phyloP scores from a whole-genome alignment of 2,797 vertebrate species.

The Danionella dracula region DNA sequence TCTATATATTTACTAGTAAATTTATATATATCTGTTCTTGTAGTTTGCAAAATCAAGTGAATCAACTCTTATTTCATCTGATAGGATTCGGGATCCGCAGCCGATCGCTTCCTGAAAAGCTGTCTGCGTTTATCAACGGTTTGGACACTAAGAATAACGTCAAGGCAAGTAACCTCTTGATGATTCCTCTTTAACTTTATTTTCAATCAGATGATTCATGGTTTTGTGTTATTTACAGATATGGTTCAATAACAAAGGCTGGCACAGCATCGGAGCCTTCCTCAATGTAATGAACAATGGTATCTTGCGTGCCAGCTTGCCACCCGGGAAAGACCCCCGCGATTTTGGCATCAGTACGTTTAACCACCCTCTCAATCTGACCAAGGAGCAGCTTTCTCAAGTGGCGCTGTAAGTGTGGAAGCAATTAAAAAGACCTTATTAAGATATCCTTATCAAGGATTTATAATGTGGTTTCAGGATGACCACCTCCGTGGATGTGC shows the following conservation, averaged over 20 bases:
- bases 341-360: constrained; percentile 83
- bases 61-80: not conserved
- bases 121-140: constrained; percentile 87
- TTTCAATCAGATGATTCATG: not conserved
- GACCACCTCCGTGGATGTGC: constrained; percentile 92
- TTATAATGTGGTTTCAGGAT: constrained; percentile 76
- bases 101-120: constrained; percentile 85
- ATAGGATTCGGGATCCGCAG: constrained; percentile 69
- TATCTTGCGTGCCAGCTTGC: constrained; percentile 85
- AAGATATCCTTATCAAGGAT: too few relatives aligned
- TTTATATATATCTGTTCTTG: too few relatives aligned
- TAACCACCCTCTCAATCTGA: constrained; percentile 93
- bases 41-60: too few relatives aligned
- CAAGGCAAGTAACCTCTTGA: constrained; percentile 72
- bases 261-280: constrained; percentile 90
- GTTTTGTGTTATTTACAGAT: constrained; percentile 64
- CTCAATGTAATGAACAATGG: constrained; percentile 95
- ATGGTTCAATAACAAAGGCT: constrained; percentile 99
- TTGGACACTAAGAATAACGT: constrained; percentile 93
- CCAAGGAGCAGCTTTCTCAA: constrained; percentile 96
- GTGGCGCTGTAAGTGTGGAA: constrained; percentile 84
- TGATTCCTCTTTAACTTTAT: too few relatives aligned
- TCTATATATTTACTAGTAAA: too few relatives aligned
- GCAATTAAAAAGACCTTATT: not conserved
- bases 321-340: constrained; percentile 69